Conservation (phyloP, 1,140 invertebrate species). For the Phortica variegata region DNA sequence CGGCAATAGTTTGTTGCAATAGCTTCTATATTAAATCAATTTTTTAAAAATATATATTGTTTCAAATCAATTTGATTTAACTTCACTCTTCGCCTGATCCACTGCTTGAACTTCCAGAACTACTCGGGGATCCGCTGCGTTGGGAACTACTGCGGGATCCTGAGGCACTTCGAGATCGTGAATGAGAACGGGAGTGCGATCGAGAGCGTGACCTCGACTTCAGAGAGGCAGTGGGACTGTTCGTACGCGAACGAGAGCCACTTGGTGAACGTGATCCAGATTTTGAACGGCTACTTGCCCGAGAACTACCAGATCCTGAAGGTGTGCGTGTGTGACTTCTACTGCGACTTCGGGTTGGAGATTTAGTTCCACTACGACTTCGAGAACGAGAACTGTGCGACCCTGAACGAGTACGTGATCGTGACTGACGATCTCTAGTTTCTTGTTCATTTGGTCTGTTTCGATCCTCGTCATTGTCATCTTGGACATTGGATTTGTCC, state of each 20-base stretch:
- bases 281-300: conserved; percentile 37
- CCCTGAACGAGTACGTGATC: conserved; percentile 36
- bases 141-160: conserved; percentile 43
- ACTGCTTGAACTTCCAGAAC: conserved; percentile 45
- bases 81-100: conserved; percentile 39
- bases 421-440: conserved; percentile 47
- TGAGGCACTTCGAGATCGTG: conserved; percentile 27
- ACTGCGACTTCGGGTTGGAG: conserved; percentile 12
- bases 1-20: conserved; percentile 30
- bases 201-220: conserved; percentile 37
- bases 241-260: conserved; percentile 39
- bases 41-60: too few species aligned
- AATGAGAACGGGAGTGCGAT: conserved; percentile 34
- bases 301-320: conserved; percentile 50
- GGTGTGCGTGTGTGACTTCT: conserved; percentile 45
- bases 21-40: conserved; percentile 11
- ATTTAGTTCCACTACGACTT: conserved; percentile 24
- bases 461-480: conserved; percentile 47
- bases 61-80: too few species aligned
- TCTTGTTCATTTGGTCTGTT: conserved; percentile 30
- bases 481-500: conserved; percentile 36
- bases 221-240: conserved; percentile 33
- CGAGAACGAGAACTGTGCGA: conserved; percentile 37
- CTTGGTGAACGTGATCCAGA: conserved; percentile 57
- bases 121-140: conserved; percentile 38